A percentile compares a stretch with the other conserved stretches of the same genome.
Evolutionary conservation across 2,797 vertebrate species (phyloP).

Genomic region (Pachyuromys duprasi): DNA sequence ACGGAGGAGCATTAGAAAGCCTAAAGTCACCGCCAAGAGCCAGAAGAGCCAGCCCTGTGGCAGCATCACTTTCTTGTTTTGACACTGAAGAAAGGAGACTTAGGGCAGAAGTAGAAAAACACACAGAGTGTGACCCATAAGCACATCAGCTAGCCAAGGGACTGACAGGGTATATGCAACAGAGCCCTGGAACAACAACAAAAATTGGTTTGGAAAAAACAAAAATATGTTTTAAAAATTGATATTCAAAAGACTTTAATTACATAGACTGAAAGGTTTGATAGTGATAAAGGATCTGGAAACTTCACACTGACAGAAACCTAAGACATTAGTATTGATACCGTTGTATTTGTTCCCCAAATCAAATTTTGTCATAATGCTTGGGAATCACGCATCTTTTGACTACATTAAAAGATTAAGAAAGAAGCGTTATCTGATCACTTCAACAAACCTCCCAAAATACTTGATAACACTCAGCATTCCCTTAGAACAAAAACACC

Average conservation of each 20-base stretch:
- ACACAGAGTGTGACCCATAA: neutral
- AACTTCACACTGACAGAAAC: neutral
- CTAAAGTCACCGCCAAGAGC: conserved; percentile 92
- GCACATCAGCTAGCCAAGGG: neutral
- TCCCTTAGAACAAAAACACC: neutral
- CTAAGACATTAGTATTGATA: neutral
- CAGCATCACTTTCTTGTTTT: neutral
- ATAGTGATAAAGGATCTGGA: neutral
- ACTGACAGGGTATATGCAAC: neutral
- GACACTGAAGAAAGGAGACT: neutral
- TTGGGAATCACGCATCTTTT: neutral
- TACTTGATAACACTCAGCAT: neutral
- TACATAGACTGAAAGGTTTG: neutral
- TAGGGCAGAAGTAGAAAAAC: neutral
- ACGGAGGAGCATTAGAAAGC: conserved; percentile 90
- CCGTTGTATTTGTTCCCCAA: neutral
- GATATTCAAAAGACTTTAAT: neutral
- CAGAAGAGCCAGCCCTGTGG: conserved; percentile 73
- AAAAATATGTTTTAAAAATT: neutral
- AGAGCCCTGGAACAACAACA: neutral
- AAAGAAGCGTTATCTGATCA: neutral
- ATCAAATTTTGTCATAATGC: neutral
- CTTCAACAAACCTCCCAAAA: neutral
- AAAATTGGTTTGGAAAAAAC: neutral
- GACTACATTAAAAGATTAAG: neutral